phyloP scores from a whole-genome alignment of 2,888 invertebrate genomes.

The Stictocephala bisonia region DNA sequence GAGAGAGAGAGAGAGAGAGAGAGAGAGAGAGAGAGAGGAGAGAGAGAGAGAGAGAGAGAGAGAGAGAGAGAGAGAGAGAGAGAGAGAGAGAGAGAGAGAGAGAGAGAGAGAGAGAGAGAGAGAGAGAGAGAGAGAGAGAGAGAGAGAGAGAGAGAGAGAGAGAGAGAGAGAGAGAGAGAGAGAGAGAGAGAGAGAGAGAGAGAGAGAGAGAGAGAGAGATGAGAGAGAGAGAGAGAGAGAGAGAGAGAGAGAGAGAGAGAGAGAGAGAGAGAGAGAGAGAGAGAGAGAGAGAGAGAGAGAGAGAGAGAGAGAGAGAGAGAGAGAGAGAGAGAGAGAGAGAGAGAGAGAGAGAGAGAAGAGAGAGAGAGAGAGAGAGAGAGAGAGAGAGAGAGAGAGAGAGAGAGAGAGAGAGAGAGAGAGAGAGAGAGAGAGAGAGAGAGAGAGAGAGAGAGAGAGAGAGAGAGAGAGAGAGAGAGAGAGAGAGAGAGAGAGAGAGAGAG shows the following conservation, averaged over 20 bases:
- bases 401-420: background rate
- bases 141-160: background rate
- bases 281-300: background rate
- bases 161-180: background rate
- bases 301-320: background rate
- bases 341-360: background rate
- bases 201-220: no score
- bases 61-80: no score
- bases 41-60: no score
- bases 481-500: background rate
- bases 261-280: background rate
- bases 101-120: no score
- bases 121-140: no score
- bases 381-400: background rate
- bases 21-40: no score
- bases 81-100: no score
- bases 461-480: background rate
- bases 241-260: background rate
- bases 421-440: background rate
- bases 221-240: no score
- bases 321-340: background rate
- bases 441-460: background rate
- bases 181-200: background rate
- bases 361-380: background rate
- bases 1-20: no score